Conservation (phyloP, 2,113 vertebrate species). For the Arvicanthis niloticus region DNA sequence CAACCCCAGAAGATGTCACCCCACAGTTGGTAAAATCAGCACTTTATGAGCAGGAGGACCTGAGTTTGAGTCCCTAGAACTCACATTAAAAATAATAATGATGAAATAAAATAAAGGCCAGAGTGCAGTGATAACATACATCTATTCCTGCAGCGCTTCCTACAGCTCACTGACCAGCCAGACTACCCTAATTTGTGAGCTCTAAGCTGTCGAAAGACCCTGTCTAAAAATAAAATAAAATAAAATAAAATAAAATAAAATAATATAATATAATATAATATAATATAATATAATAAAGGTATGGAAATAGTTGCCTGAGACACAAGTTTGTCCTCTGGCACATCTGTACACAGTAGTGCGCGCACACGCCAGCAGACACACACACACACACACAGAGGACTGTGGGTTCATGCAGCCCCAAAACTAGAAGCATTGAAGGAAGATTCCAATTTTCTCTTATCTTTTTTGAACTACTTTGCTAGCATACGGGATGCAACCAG, state of each 20-base stretch:
- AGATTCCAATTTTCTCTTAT: constrained; percentile 52
- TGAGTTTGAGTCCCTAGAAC: not conserved
- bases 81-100: not conserved
- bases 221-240: not conserved
- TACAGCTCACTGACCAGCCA: not conserved
- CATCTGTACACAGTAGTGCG: too few relatives aligned
- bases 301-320: not conserved
- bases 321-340: not conserved
- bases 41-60: not conserved
- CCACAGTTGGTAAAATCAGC: too few relatives aligned
- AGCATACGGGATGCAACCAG: not conserved
- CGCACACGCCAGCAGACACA: not conserved
- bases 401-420: not conserved
- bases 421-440: constrained; percentile 39
- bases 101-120: not conserved
- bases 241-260: not conserved
- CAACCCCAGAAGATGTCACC: not conserved
- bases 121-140: not conserved
- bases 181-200: not conserved
- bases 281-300: not conserved
- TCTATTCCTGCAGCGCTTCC: not conserved
- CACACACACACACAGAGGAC: too few relatives aligned
- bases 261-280: not conserved
- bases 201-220: not conserved
- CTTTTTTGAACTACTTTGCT: constrained; percentile 62